A percentile compares a stretch with the other conserved stretches of the same genome.
phyloP scores from a whole-genome alignment of 2,888 invertebrate species.

The Drosophila mercatorum region DNA sequence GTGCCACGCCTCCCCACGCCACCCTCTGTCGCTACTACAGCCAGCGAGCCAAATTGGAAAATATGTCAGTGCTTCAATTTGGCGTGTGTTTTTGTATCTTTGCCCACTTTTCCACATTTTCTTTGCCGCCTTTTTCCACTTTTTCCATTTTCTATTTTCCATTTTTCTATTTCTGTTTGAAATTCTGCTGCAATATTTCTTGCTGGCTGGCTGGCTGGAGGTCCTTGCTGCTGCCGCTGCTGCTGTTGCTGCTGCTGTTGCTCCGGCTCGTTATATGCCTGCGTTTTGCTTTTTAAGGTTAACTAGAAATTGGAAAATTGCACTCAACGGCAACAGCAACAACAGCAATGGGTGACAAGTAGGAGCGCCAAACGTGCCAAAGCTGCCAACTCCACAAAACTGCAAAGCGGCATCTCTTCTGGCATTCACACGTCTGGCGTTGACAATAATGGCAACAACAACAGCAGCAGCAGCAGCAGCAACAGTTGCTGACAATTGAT shows the following conservation, averaged over 20 bases:
- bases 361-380: slow-evolving; percentile 57
- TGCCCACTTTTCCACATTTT: slow-evolving; percentile 28
- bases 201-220: slow-evolving; percentile 10
- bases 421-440: slow-evolving; percentile 47
- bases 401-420: slow-evolving; percentile 42
- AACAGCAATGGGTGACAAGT: slow-evolving; percentile 22
- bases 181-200: slow-evolving; percentile 70
- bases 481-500: slow-evolving; percentile 60
- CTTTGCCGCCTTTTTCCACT: slow-evolving; percentile 25
- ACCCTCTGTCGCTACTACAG: too few relatives aligned
- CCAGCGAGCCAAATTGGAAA: slow-evolving; percentile 69
- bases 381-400: slow-evolving; percentile 51
- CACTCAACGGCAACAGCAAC: slow-evolving; percentile 42
- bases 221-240: not conserved
- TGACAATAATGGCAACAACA: slow-evolving; percentile 45
- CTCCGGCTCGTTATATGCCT: slow-evolving; percentile 52
- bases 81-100: slow-evolving; percentile 51
- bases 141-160: slow-evolving; percentile 26
- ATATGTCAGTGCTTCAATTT: slow-evolving; percentile 73
- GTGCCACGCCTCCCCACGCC: not conserved
- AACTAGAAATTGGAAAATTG: slow-evolving; percentile 77
- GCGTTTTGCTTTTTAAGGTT: slow-evolving; percentile 59
- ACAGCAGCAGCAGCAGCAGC: slow-evolving; percentile 17
- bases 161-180: slow-evolving; percentile 22
- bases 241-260: slow-evolving; percentile 8